Conservation (phyloP, 2,888 invertebrate genomes). For the Apantesis nais region DNA sequence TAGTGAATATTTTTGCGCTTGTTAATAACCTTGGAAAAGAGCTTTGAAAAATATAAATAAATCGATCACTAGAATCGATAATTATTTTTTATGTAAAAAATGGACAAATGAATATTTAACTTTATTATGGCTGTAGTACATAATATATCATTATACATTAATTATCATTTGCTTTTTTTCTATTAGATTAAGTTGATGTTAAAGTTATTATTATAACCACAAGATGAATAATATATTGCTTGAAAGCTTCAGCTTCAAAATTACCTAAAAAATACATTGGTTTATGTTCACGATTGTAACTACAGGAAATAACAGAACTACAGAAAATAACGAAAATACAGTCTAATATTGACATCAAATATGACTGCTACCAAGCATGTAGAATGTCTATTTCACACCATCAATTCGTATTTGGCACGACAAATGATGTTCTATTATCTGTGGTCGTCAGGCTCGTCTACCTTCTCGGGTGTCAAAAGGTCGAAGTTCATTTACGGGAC, state of each 20-base stretch:
- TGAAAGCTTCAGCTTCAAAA: background rate
- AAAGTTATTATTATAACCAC: no score
- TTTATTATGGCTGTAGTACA: no score
- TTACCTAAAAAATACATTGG: background rate
- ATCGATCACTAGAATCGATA: no score
- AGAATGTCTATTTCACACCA: slow-evolving; percentile 1
- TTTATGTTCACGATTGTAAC: background rate
- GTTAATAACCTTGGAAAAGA: no score
- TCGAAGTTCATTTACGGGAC: background rate
- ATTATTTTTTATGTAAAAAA: no score
- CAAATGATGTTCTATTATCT: slow-evolving; percentile 2
- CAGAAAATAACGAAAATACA: background rate
- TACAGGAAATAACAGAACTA: no score
- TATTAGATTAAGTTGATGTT: no score
- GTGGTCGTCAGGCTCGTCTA: slow-evolving; percentile 1
- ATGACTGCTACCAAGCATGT: background rate
- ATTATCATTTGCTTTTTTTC: no score
- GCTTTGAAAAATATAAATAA: no score
- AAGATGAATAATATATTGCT: background rate
- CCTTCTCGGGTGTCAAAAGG: background rate
- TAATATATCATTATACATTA: no score
- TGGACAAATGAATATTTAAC: no score
- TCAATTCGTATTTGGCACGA: background rate
- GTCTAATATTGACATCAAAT: background rate
- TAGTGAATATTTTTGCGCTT: no score